Conservation (phyloP, 2,113 vertebrate species). For the Urocolius indicus region DNA sequence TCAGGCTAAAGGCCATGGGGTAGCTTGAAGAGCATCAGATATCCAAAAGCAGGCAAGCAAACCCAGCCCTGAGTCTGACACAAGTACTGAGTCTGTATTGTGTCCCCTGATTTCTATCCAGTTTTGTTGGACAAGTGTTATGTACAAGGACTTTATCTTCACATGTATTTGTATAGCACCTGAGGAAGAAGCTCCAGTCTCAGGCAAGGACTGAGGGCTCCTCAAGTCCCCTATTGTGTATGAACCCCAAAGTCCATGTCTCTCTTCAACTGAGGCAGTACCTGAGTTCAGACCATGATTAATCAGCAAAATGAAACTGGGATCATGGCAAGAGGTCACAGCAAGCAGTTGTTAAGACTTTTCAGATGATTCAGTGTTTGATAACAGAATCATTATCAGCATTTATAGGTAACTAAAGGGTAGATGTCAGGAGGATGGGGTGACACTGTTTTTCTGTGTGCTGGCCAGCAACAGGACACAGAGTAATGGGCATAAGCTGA, state of each 20-base stretch:
- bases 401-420: too few species aligned
- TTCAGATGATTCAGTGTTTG: background rate
- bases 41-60: background rate
- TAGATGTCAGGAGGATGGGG: too few species aligned
- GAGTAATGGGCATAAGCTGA: too few species aligned
- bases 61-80: background rate
- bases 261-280: too few species aligned
- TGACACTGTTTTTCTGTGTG: too few species aligned
- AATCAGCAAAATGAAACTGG: background rate
- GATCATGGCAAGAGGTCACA: background rate
- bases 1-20: background rate
- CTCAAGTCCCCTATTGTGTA: background rate
- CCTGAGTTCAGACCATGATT: too few species aligned
- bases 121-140: too few species aligned
- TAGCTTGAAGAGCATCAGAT: background rate
- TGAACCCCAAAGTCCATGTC: background rate
- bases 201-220: background rate
- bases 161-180: background rate
- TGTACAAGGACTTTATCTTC: background rate
- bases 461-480: too few species aligned
- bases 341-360: background rate
- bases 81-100: fast-evolving
- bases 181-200: background rate
- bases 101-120: fast-evolving
- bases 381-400: background rate